phyloP scores from a whole-genome alignment of 2,888 invertebrate species.

The Phytoseiulus persimilis region DNA sequence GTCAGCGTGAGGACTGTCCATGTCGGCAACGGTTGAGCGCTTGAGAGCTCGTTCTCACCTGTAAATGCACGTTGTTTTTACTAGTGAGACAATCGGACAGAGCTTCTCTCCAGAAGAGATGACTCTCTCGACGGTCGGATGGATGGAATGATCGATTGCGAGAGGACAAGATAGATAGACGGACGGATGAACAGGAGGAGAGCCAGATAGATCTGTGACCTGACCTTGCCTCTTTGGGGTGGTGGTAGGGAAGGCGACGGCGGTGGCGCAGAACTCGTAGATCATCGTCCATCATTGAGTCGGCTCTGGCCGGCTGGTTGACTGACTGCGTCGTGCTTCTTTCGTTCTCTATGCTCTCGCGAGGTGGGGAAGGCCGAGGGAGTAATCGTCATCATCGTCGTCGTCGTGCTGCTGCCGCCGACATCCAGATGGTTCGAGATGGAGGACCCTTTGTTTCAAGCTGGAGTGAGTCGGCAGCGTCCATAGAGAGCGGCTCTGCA shows the following conservation, averaged over 20 bases:
- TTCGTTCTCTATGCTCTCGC: conserved; percentile 5
- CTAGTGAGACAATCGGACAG: too few relatives aligned
- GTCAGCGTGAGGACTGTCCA: too few relatives aligned
- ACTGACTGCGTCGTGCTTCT: conserved; percentile 5
- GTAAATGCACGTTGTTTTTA: too few relatives aligned
- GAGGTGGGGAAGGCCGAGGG: conserved; percentile 5
- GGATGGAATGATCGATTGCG: background rate
- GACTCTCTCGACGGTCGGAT: background rate
- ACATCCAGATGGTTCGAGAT: background rate
- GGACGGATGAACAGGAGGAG: background rate
- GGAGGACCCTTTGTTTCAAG: background rate
- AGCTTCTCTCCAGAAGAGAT: too few relatives aligned
- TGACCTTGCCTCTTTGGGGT: conserved; percentile 5
- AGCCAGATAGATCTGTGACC: background rate
- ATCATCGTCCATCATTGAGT: conserved; percentile 5
- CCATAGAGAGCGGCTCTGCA: background rate
- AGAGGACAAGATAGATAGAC: background rate
- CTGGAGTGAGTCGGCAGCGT: background rate
- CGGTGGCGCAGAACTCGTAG: background rate
- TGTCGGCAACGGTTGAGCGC: too few relatives aligned
- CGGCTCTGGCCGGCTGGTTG: background rate
- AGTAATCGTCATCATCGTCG: conserved; percentile 5
- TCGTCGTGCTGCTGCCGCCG: background rate
- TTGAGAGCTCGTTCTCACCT: too few relatives aligned
- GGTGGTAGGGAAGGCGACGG: background rate